These are phyloP conservation scores for Montipora foliosa DNA, from an alignment of 64 coral and sea anemone species.

Conservation along the genomic window DNA sequence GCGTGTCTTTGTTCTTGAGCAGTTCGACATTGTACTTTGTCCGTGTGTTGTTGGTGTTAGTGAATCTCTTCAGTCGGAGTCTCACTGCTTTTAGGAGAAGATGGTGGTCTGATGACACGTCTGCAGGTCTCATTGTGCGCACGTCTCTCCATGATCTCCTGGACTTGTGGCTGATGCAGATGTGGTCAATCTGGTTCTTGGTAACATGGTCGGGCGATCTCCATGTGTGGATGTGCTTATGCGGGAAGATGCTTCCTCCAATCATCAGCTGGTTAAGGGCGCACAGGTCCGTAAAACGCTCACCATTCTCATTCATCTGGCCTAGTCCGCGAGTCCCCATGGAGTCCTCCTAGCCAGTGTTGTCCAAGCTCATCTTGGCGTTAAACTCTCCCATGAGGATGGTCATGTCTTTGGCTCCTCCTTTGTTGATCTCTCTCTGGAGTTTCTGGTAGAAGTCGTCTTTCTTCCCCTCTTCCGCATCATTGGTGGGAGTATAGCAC, in stretches of 20 bases:
- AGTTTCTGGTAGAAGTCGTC: no score
- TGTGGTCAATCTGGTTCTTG: constrained; percentile 7
- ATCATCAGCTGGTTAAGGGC: constrained; percentile 7
- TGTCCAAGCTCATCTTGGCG: no score
- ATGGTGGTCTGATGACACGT: not conserved
- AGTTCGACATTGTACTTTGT: not conserved
- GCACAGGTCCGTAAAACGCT: not conserved
- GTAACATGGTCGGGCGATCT: not conserved
- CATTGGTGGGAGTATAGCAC: no score
- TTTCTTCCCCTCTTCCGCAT: no score
- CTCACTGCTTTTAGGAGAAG: not conserved
- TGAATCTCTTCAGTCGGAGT: not conserved
- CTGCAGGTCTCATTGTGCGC: not conserved
- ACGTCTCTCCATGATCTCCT: not conserved
- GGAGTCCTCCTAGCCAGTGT: no score
- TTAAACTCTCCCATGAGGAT: no score
- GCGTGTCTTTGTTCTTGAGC: not conserved
- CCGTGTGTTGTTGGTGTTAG: not conserved
- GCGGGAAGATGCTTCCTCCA: no score
- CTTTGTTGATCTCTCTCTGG: no score
- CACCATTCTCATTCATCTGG: no score
- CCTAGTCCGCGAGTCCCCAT: no score
- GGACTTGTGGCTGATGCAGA: not conserved
- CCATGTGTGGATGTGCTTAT: not conserved
- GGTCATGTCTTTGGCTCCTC: no score